These are phyloP conservation scores for Heliothis subflexa DNA, from an alignment of 1,140 invertebrate genomes.

Conservation along the genomic window DNA sequence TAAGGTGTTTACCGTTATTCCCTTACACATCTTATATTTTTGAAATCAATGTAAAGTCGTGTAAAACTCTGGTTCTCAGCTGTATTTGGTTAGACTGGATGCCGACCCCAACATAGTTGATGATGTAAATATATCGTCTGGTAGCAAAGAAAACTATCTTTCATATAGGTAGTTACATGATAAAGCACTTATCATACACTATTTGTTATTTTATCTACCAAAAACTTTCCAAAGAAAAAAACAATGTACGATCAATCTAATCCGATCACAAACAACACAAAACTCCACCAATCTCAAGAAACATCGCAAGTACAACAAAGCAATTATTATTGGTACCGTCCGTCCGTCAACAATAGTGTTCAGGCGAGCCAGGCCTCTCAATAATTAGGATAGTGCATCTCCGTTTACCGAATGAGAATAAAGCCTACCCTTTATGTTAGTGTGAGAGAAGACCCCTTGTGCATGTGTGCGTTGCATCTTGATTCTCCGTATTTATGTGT, in stretches of 20 bases:
- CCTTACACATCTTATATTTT: too few relatives aligned
- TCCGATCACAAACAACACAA: not conserved
- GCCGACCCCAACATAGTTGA: too few relatives aligned
- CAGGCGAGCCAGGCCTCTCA: conserved; percentile 70
- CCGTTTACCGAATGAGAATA: conserved; percentile 77
- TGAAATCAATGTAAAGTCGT: too few relatives aligned
- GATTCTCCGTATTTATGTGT: conserved; percentile 74
- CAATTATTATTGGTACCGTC: conserved; percentile 43
- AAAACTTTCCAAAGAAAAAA: too few relatives aligned
- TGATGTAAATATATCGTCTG: too few relatives aligned
- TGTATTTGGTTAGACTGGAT: too few relatives aligned
- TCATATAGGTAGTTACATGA: too few relatives aligned
- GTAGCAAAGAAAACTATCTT: too few relatives aligned
- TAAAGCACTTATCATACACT: too few relatives aligned
- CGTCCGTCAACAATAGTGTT: conserved; percentile 68
- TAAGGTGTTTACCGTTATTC: too few relatives aligned
- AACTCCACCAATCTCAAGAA: conserved; percentile 4
- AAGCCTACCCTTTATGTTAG: conserved; percentile 77
- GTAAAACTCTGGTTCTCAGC: too few relatives aligned
- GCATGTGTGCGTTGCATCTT: conserved; percentile 69
- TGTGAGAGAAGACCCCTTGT: conserved; percentile 59
- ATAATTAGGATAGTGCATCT: conserved; percentile 85
- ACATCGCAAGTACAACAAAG: conserved; percentile 25
- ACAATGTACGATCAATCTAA: not conserved
- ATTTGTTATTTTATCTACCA: too few relatives aligned